Conservation (phyloP, 2,888 invertebrate species). For the Agonopterix arenella region DNA sequence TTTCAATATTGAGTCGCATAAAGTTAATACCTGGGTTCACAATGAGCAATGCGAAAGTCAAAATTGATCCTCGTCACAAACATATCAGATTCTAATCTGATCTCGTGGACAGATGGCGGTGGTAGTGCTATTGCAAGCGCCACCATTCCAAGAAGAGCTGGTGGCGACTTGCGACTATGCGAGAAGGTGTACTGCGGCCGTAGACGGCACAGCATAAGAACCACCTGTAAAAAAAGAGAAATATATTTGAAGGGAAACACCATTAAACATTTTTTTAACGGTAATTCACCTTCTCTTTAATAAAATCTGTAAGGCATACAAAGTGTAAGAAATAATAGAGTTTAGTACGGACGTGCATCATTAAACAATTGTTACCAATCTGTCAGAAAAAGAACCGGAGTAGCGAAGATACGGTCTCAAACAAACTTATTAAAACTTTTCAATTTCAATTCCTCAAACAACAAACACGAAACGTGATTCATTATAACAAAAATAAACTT, state of each 20-base stretch:
- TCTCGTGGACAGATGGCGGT: constrained; percentile 97
- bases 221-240: constrained; percentile 83
- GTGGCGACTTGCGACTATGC: constrained; percentile 91
- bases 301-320: too few relatives aligned
- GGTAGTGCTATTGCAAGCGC: constrained; percentile 97
- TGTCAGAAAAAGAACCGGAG: too few relatives aligned
- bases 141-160: constrained; percentile 94
- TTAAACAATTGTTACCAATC: too few relatives aligned
- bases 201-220: constrained; percentile 92
- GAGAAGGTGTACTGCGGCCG: constrained; percentile 96
- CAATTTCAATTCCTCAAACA: constrained; percentile 27
- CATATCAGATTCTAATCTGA: constrained; percentile 95
- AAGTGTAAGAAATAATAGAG: too few relatives aligned
- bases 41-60: constrained; percentile 97
- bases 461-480: constrained; percentile 38
- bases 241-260: constrained; percentile 8
- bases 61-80: constrained; percentile 97
- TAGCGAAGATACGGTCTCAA: too few relatives aligned
- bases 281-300: too few relatives aligned
- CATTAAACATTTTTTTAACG: too few relatives aligned
- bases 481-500: constrained; percentile 32
- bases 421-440: constrained; percentile 34
- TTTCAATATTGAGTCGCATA: too few relatives aligned
- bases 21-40: constrained; percentile 89
- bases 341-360: too few relatives aligned